Evolutionary conservation across 2,113 vertebrate species (phyloP).

Genomic region (Proterorhinus semilunaris): DNA sequence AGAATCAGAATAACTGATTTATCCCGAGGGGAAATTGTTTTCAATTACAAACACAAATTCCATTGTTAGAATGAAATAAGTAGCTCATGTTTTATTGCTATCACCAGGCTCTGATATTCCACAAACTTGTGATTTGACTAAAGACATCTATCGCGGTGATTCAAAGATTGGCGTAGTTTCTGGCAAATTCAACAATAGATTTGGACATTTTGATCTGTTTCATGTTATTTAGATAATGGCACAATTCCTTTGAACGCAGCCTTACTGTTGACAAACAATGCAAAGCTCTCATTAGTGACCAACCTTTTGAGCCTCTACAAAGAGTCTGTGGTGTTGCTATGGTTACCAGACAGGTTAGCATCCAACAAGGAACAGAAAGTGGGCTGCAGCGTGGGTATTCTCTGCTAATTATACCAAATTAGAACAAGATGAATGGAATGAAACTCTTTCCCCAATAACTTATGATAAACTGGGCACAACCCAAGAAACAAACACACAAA

Average conservation of each 20-base stretch:
- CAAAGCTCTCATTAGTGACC: conserved; percentile 60
- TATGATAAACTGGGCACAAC: neutral
- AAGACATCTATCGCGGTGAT: neutral
- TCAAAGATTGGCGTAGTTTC: neutral
- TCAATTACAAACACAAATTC: too few relatives aligned
- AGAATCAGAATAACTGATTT: too few relatives aligned
- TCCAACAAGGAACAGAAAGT: conserved; percentile 44
- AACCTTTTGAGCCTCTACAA: conserved; percentile 42
- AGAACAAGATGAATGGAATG: conserved; percentile 6
- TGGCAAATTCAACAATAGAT: neutral
- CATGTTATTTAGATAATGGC: too few relatives aligned
- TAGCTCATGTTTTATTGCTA: neutral
- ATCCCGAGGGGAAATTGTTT: too few relatives aligned
- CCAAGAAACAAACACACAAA: too few relatives aligned
- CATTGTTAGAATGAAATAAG: too few relatives aligned
- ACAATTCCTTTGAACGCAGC: neutral
- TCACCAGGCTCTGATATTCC: neutral
- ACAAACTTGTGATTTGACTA: neutral
- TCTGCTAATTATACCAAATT: conserved; percentile 39
- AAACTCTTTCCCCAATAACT: conserved; percentile 28
- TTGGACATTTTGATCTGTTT: neutral
- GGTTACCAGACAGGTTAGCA: conserved; percentile 65
- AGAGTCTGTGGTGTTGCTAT: conserved; percentile 63
- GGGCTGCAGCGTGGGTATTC: conserved; percentile 23
- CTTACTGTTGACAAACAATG: neutral